Conservation (phyloP, 2,113 vertebrate genomes). For the Nerophis ophidion region DNA sequence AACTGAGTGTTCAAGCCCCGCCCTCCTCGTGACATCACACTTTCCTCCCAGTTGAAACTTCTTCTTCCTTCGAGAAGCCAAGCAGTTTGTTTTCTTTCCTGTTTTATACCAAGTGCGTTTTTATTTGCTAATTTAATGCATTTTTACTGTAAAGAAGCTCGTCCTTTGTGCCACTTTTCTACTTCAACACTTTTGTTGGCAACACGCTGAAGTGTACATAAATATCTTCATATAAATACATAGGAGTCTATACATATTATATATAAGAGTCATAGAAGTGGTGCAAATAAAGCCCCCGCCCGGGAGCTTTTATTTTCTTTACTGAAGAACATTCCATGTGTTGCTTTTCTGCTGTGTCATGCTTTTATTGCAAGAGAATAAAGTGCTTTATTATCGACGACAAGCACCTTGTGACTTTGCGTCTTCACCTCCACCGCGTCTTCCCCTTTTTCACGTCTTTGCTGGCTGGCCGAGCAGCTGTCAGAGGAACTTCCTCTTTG, state of each 20-base stretch:
- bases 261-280: constrained; percentile 66
- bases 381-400: too few relatives aligned
- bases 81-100: constrained; percentile 60
- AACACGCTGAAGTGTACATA: constrained; percentile 76
- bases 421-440: too few relatives aligned
- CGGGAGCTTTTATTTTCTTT: constrained; percentile 97
- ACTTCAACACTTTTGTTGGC: constrained; percentile 56
- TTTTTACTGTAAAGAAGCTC: constrained; percentile 98
- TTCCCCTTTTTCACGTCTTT: too few relatives aligned
- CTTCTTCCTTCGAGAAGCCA: constrained; percentile 69
- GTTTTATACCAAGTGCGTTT: constrained; percentile 81
- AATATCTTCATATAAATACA: constrained; percentile 58
- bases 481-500: too few relatives aligned
- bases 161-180: constrained; percentile 99
- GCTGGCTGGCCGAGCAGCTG: too few relatives aligned
- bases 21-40: constrained; percentile 89
- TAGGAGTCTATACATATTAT: constrained; percentile 47
- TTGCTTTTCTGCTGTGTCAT: constrained; percentile 53
- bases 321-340: constrained; percentile 73
- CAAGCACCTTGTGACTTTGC: too few relatives aligned
- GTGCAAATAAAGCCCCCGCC: constrained; percentile 97
- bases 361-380: too few relatives aligned
- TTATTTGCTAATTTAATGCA: constrained; percentile 98
- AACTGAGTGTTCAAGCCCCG: constrained; percentile 84
- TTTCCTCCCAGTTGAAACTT: not conserved